These are phyloP conservation scores for Lethenteron camtschaticum DNA, from an alignment of 2,113 vertebrate genomes.

Conservation along the genomic window DNA sequence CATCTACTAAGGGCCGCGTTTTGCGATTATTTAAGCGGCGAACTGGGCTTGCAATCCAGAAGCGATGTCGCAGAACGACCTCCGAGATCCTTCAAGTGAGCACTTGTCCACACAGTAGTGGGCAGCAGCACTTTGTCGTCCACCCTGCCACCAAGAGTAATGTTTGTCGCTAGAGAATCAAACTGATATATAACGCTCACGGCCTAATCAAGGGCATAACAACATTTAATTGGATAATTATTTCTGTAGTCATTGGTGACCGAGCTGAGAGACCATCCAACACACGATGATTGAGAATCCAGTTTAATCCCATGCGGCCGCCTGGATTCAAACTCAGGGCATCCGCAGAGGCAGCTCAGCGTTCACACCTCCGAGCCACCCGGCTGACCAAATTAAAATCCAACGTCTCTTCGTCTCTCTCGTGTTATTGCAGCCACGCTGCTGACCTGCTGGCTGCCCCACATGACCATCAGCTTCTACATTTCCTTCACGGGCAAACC, in stretches of 20 bases:
- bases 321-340: not conserved
- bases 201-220: not conserved
- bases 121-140: not conserved
- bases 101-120: not conserved
- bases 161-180: not conserved
- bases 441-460: constrained; percentile 3
- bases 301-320: not conserved
- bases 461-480: constrained; percentile 5
- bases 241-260: not conserved
- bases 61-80: not conserved
- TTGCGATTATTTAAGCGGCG: not conserved
- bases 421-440: not conserved
- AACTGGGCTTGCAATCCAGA: not conserved
- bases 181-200: not conserved
- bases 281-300: not conserved
- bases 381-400: not conserved
- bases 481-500: not conserved
- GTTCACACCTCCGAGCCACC: not conserved
- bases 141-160: not conserved
- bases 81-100: not conserved
- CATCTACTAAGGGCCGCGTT: not conserved
- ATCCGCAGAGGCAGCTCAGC: not conserved
- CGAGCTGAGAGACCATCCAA: not conserved
- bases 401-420: not conserved
- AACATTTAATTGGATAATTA: not conserved